A percentile compares a stretch with the other conserved stretches of the same genome.
These are phyloP conservation scores for Megalonaias nervosa DNA, from an alignment of 1,140 invertebrate species.

Conservation along the genomic window DNA sequence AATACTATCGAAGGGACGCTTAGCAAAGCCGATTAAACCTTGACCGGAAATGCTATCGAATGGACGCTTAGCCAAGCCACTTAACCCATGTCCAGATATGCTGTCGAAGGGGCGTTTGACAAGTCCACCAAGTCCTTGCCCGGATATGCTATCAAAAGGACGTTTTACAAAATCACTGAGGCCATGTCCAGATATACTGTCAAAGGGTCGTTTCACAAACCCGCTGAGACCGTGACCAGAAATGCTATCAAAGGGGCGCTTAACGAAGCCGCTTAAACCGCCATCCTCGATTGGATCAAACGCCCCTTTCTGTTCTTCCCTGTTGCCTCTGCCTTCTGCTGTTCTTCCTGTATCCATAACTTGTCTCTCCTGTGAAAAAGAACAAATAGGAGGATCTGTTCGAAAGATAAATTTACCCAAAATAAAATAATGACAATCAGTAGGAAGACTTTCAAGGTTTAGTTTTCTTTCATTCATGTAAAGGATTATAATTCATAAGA, in stretches of 20 bases:
- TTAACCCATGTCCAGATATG: constrained; percentile 12
- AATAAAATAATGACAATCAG: no score
- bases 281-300: constrained; percentile 35
- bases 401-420: no score
- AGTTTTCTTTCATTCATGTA: no score
- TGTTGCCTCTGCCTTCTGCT: background rate
- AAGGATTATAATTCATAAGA: no score
- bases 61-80: constrained; percentile 15
- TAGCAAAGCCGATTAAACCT: constrained; percentile 19
- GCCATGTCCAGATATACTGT: constrained; percentile 17
- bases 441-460: no score
- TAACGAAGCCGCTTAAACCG: constrained; percentile 31
- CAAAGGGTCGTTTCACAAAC: constrained; percentile 30
- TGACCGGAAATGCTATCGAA: constrained; percentile 19
- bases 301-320: constrained; percentile 21
- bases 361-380: no score
- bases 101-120: constrained; percentile 23
- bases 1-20: constrained; percentile 12
- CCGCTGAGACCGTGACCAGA: constrained; percentile 13
- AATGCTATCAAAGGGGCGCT: constrained; percentile 36
- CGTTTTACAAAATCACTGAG: constrained; percentile 23
- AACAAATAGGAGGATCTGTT: no score
- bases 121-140: constrained; percentile 21
- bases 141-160: constrained; percentile 28
- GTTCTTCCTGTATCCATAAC: no score